These are phyloP conservation scores for Crossaster papposus DNA, from an alignment of 53 echinoderm and acorn worm genomes.

Conservation along the genomic window DNA sequence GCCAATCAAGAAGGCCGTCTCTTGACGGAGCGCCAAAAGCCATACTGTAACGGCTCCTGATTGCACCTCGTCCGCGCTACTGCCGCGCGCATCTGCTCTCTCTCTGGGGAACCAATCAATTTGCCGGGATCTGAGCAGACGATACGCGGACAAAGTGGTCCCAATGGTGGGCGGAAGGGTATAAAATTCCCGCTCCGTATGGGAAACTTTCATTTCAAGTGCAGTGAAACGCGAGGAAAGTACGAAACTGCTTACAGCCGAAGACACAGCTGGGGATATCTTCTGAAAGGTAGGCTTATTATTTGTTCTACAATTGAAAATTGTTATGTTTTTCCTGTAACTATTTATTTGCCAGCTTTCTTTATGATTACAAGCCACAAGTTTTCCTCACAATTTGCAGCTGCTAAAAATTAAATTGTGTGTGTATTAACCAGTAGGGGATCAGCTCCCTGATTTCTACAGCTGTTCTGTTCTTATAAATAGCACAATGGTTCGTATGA, in stretches of 20 bases:
- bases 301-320: not conserved
- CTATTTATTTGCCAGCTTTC: not conserved
- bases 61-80: not conserved
- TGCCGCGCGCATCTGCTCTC: slow-evolving; percentile 28
- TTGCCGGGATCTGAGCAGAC: slow-evolving; percentile 12
- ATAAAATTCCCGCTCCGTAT: slow-evolving; percentile 21
- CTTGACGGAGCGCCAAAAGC: not conserved
- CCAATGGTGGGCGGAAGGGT: slow-evolving; percentile 15
- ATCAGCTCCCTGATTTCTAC: no score
- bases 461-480: no score
- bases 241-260: slow-evolving; percentile 16
- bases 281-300: slow-evolving; percentile 13
- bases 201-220: slow-evolving; percentile 45
- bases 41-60: not conserved
- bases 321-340: not conserved
- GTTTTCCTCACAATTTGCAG: no score
- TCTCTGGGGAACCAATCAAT: slow-evolving; percentile 49
- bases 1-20: slow-evolving; percentile 32
- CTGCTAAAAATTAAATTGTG: no score
- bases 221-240: slow-evolving; percentile 30
- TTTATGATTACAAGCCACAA: no score
- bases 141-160: not conserved
- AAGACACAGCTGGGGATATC: not conserved
- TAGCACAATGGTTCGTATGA: no score
- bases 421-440: no score